Conservation (phyloP, 1,140 invertebrate genomes). For the Arctopsyche grandis region DNA sequence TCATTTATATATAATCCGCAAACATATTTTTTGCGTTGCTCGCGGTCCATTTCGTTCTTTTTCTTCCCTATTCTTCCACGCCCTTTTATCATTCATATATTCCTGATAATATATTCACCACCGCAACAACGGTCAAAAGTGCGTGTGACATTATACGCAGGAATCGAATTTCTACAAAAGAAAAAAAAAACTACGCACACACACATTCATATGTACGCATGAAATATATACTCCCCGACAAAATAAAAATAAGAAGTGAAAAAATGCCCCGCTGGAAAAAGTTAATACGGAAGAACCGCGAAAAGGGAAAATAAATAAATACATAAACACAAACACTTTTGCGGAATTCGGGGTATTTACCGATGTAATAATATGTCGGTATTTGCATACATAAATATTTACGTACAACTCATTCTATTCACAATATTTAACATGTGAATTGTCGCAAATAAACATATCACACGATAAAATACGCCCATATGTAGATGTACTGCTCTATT, state of each 20-base stretch:
- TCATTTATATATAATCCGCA: slow-evolving; percentile 41
- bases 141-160: slow-evolving; percentile 28
- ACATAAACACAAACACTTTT: slow-evolving; percentile 17
- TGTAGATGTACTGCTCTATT: too few relatives aligned
- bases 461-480: not conserved
- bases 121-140: slow-evolving; percentile 27
- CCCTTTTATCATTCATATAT: slow-evolving; percentile 31
- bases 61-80: slow-evolving; percentile 9
- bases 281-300: slow-evolving; percentile 17
- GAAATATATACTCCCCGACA: too few relatives aligned
- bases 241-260: not conserved
- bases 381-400: slow-evolving; percentile 29
- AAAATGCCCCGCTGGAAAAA: not conserved
- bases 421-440: slow-evolving; percentile 19
- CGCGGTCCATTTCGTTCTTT: slow-evolving; percentile 31
- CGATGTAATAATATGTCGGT: slow-evolving; percentile 28
- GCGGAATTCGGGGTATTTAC: slow-evolving; percentile 26
- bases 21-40: slow-evolving; percentile 35
- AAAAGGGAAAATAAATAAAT: not conserved
- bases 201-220: not conserved
- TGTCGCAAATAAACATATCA: slow-evolving; percentile 15
- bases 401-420: slow-evolving; percentile 6
- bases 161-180: slow-evolving; percentile 23
- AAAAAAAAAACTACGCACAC: not conserved
- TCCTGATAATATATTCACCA: slow-evolving; percentile 22